These are phyloP conservation scores for Drosophila orosa DNA, from an alignment of 1,140 invertebrate species.

Conservation along the genomic window DNA sequence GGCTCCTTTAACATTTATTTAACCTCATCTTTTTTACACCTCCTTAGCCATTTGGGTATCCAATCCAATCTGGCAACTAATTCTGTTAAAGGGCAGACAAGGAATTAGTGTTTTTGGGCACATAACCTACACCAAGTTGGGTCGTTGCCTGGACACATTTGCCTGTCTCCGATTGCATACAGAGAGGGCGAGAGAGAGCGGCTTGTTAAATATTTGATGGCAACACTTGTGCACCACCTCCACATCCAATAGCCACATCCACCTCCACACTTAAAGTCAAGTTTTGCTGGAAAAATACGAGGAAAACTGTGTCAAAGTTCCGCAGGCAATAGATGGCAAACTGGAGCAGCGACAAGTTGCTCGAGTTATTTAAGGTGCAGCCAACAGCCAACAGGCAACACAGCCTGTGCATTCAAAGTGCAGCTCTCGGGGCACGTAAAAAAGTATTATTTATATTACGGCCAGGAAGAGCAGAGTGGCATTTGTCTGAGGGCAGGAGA, in stretches of 20 bases:
- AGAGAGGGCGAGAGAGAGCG: not conserved
- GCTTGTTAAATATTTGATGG: slow-evolving; percentile 45
- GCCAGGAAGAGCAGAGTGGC: slow-evolving; percentile 31
- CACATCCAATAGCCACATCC: slow-evolving; percentile 1
- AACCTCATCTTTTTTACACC: slow-evolving; percentile 9
- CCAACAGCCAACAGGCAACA: slow-evolving; percentile 33
- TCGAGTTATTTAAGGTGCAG: slow-evolving; percentile 65
- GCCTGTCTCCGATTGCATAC: slow-evolving; percentile 37
- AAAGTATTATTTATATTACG: slow-evolving; percentile 69
- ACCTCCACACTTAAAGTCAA: slow-evolving; percentile 29
- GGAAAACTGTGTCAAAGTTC: slow-evolving; percentile 53
- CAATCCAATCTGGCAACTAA: slow-evolving; percentile 12
- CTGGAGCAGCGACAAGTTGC: slow-evolving; percentile 63
- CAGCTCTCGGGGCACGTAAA: slow-evolving; percentile 41
- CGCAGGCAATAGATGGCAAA: slow-evolving; percentile 27
- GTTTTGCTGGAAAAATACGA: slow-evolving; percentile 22
- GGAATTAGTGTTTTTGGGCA: slow-evolving; percentile 24
- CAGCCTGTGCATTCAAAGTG: slow-evolving; percentile 15
- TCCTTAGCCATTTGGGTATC: not conserved
- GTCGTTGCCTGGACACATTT: slow-evolving; percentile 15
- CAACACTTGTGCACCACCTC: slow-evolving; percentile 16
- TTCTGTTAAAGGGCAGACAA: slow-evolving; percentile 4
- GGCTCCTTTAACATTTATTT: slow-evolving; percentile 4
- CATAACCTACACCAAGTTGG: slow-evolving; percentile 16
- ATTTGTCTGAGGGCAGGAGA: slow-evolving; percentile 35